Percentiles rank a stretch among this genome's conserved stretches.
These are phyloP conservation scores for Machimus rusticus DNA, from an alignment of 2,888 invertebrate species.

Conservation along the genomic window DNA sequence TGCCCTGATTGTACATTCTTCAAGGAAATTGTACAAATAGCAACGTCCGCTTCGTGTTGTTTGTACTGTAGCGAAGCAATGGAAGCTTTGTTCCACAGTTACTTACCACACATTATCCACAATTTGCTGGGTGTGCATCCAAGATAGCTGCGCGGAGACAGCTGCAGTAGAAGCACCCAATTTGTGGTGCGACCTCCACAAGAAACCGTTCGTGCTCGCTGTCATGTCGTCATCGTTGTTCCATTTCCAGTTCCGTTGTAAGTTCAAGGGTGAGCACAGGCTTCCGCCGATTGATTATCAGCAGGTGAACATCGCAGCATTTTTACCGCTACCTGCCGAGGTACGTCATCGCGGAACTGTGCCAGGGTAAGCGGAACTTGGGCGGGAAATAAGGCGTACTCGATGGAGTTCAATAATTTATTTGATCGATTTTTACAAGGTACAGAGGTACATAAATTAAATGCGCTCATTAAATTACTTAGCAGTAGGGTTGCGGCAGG, in stretches of 20 bases:
- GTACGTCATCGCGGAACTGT: background rate
- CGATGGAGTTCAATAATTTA: background rate
- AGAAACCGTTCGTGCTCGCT: background rate
- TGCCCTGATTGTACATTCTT: background rate
- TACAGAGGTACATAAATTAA: constrained; percentile 31
- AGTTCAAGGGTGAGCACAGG: background rate
- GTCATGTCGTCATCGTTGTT: background rate
- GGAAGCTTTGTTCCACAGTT: background rate
- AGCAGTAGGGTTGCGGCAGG: background rate
- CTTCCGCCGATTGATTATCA: background rate
- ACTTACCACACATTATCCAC: background rate
- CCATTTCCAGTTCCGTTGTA: background rate
- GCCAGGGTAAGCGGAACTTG: background rate
- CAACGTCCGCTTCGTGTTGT: background rate
- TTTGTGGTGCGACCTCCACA: background rate
- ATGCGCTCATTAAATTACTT: constrained; percentile 20
- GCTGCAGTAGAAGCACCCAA: background rate
- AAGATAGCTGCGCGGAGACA: background rate
- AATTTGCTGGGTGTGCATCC: background rate
- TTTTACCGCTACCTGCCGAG: background rate
- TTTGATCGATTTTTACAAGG: background rate
- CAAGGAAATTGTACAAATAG: background rate
- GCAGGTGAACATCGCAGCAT: background rate
- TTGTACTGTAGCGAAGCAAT: background rate
- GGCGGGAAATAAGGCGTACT: background rate